Conservation (phyloP, 2,888 invertebrate species). For the Formica aserva region DNA sequence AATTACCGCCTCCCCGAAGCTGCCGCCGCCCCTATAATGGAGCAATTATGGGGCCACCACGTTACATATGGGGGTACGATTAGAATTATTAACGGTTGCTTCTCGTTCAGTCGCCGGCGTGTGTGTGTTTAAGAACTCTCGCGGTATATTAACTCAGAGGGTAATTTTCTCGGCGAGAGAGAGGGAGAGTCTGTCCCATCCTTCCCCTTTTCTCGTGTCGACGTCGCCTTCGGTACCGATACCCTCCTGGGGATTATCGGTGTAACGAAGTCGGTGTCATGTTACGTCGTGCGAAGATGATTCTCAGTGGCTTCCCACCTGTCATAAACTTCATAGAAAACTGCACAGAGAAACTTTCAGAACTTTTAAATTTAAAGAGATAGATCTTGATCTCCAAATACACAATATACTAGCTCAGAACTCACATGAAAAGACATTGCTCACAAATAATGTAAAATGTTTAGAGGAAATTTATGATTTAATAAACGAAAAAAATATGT, state of each 20-base stretch:
- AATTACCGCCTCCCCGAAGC: conserved; percentile 60
- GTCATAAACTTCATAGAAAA: background rate
- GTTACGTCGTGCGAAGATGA: conserved; percentile 41
- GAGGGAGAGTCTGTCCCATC: background rate
- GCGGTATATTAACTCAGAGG: conserved; percentile 33
- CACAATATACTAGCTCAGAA: conserved; percentile 5
- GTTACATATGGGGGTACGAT: conserved; percentile 41
- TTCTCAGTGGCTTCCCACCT: conserved; percentile 41
- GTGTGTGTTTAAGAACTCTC: conserved; percentile 30
- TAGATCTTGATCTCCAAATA: conserved; percentile 15
- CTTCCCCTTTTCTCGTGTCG: background rate
- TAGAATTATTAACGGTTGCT: conserved; percentile 52
- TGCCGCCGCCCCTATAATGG: conserved; percentile 34
- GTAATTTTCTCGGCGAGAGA: conserved; percentile 42
- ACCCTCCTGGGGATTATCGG: conserved; percentile 41
- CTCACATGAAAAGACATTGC: background rate
- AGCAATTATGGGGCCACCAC: conserved; percentile 26
- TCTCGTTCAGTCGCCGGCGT: background rate
- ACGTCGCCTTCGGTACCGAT: conserved; percentile 24
- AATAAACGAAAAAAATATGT: background rate
- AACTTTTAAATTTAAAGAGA: conserved; percentile 43
- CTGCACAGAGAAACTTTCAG: background rate
- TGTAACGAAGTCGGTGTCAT: conserved; percentile 50
- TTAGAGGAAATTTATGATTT: background rate
- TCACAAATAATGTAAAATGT: background rate